phyloP scores from a whole-genome alignment of 1,140 invertebrate species.

The Drosophila sp. region DNA sequence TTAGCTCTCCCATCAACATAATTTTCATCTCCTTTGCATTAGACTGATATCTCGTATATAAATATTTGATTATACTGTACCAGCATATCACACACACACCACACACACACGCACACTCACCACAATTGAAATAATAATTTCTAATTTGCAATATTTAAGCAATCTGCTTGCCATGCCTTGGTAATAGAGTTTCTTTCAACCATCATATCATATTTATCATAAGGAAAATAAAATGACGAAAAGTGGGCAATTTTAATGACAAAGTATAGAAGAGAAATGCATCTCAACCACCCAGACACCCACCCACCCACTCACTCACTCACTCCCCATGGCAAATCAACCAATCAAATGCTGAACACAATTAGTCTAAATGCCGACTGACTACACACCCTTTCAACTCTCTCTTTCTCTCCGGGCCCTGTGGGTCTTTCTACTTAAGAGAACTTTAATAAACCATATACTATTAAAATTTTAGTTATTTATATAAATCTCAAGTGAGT shows the following conservation, averaged over 20 bases:
- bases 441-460: conserved; percentile 74
- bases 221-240: conserved; percentile 25
- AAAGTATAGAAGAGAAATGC: background rate
- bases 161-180: background rate
- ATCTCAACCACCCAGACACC: too few species aligned
- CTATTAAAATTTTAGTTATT: conserved; percentile 81
- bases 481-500: conserved; percentile 71
- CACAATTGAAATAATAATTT: conserved; percentile 50
- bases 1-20: conserved; percentile 7
- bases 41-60: background rate
- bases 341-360: conserved; percentile 76
- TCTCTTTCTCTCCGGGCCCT: conserved; percentile 17
- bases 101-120: background rate
- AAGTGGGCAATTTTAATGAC: conserved; percentile 64
- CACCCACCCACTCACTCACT: conserved; percentile 6
- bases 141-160: conserved; percentile 28
- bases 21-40: conserved; percentile 9
- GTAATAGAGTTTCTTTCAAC: conserved; percentile 27
- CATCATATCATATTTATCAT: conserved; percentile 9
- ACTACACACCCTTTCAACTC: background rate
- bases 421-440: conserved; percentile 62
- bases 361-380: conserved; percentile 56
- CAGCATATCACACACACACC: background rate
- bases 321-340: conserved; percentile 61
- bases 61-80: conserved; percentile 7